phyloP scores from a whole-genome alignment of 2,888 invertebrate genomes.

The Noctua janthe region DNA sequence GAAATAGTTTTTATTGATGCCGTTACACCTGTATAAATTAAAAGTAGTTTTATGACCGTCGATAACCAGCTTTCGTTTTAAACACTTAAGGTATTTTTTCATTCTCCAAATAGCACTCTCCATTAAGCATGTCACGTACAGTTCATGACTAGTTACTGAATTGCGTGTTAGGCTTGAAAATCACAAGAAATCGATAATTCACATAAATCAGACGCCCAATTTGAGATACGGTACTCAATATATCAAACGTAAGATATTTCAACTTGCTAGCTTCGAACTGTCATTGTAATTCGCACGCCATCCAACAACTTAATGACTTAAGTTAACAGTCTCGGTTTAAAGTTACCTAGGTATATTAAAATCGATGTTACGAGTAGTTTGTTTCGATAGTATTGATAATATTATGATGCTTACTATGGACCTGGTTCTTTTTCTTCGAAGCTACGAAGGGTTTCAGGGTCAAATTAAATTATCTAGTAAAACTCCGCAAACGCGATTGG shows the following conservation, averaged over 20 bases:
- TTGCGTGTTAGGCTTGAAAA: slow-evolving; percentile 33
- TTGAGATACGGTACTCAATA: slow-evolving; percentile 38
- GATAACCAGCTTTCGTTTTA: background rate
- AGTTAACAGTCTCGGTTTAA: background rate
- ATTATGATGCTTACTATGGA: no score
- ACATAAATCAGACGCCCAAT: slow-evolving; percentile 40
- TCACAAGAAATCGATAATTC: slow-evolving; percentile 37
- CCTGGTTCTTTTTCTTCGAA: no score
- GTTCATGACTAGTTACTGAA: slow-evolving; percentile 36
- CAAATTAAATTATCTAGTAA: no score
- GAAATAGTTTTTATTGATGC: background rate
- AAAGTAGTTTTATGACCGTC: background rate
- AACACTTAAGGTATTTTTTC: background rate
- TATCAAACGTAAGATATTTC: slow-evolving; percentile 40
- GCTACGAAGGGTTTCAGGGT: no score
- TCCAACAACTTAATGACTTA: slow-evolving; percentile 15
- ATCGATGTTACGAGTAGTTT: slow-evolving; percentile 6
- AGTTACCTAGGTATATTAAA: background rate
- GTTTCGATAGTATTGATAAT: background rate
- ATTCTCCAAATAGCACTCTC: background rate
- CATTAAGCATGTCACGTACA: slow-evolving; percentile 22
- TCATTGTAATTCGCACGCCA: slow-evolving; percentile 32
- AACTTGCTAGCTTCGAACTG: slow-evolving; percentile 28
- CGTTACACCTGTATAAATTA: background rate
- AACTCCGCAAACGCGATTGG: no score